These are phyloP conservation scores for Taeniopygia guttata DNA, from an alignment of 2,797 vertebrate genomes.

Conservation along the genomic window DNA sequence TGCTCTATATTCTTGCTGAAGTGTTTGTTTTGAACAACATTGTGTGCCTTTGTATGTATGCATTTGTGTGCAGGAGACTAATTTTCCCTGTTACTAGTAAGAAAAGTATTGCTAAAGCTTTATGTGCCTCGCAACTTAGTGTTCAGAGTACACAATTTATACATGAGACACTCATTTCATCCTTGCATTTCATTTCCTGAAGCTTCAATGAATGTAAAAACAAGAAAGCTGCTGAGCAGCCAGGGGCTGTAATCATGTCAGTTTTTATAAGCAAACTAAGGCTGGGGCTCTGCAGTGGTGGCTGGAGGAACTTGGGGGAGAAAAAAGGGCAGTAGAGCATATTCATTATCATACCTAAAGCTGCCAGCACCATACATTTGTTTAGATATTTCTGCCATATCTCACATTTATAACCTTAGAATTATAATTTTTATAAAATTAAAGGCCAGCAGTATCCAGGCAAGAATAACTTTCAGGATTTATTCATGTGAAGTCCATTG, in stretches of 20 bases:
- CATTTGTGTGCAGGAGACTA: background rate
- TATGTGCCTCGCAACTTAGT: background rate
- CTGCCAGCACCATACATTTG: background rate
- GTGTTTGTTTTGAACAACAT: background rate
- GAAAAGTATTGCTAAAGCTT: background rate
- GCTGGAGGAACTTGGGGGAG: background rate
- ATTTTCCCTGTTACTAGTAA: background rate
- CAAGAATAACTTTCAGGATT: background rate
- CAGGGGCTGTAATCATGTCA: slow-evolving; percentile 21
- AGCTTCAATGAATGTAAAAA: slow-evolving; percentile 3
- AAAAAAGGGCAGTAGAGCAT: background rate
- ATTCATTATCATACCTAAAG: background rate
- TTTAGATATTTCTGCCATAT: background rate
- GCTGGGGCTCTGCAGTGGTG: background rate
- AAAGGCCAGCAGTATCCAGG: background rate
- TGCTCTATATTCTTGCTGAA: background rate
- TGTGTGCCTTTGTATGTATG: rapidly evolving
- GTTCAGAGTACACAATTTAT: background rate
- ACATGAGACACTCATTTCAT: background rate
- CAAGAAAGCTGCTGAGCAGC: slow-evolving; percentile 12
- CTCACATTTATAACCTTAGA: background rate
- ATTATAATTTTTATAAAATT: background rate
- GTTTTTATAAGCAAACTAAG: slow-evolving; percentile 12
- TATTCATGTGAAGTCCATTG: background rate
- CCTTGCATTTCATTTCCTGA: slow-evolving; percentile 4